Evolutionary conservation across 2,797 vertebrate species (phyloP).

Genomic region (Hapalemur alaotrensis): DNA sequence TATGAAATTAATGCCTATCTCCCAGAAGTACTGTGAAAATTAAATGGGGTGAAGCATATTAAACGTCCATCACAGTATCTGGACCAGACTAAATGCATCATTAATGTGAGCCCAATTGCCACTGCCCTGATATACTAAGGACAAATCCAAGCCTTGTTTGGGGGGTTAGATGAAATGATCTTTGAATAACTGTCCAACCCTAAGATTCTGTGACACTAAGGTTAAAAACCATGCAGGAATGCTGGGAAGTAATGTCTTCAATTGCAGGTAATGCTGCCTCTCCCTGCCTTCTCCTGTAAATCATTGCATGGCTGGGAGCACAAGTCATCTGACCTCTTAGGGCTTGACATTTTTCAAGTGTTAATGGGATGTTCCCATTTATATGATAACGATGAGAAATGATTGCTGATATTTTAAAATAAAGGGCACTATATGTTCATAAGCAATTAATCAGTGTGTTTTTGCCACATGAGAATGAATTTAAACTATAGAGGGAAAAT

Average conservation of each 20-base stretch:
- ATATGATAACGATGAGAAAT: slow-evolving; percentile 52
- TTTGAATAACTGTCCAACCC: slow-evolving; percentile 35
- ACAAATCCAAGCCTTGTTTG: neutral
- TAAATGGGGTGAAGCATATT: slow-evolving; percentile 58
- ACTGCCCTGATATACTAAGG: neutral
- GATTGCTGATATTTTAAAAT: slow-evolving; percentile 73
- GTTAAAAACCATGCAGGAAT: neutral
- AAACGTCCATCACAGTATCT: slow-evolving; percentile 36
- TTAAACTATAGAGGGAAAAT: slow-evolving; percentile 22
- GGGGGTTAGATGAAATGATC: slow-evolving; percentile 22
- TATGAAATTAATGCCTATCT: slow-evolving; percentile 37
- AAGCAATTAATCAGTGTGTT: slow-evolving; percentile 64
- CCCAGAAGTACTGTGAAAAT: slow-evolving; percentile 48
- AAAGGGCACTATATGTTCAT: slow-evolving; percentile 65
- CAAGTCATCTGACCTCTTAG: slow-evolving; percentile 30
- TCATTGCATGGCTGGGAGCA: neutral
- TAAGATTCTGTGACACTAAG: neutral
- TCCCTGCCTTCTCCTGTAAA: neutral
- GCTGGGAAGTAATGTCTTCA: neutral
- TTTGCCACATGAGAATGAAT: slow-evolving; percentile 16
- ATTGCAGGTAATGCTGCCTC: neutral
- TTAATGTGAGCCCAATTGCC: neutral
- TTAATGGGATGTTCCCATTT: slow-evolving; percentile 64
- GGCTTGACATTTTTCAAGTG: slow-evolving; percentile 71
- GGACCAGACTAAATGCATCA: slow-evolving; percentile 25